Evolutionary conservation across 2,797 vertebrate genomes (phyloP).

Genomic region (Oreonectes daqikongensis): DNA sequence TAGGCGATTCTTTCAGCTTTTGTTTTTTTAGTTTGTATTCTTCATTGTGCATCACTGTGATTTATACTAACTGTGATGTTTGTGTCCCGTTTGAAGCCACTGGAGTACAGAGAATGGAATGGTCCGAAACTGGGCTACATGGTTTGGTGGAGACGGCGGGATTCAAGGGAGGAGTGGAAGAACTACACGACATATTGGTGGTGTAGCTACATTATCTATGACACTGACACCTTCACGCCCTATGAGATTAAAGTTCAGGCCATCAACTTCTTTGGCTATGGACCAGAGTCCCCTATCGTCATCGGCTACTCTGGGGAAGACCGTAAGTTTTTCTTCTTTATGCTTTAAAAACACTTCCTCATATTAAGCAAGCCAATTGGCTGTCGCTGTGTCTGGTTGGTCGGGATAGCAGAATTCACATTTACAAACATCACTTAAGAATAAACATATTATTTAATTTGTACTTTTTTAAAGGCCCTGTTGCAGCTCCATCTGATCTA

Average conservation of each 20-base stretch:
- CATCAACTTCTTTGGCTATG: slow-evolving; percentile 91
- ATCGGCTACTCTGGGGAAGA: slow-evolving; percentile 96
- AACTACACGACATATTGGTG: slow-evolving; percentile 87
- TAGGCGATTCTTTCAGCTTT: background rate
- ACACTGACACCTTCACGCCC: slow-evolving; percentile 92
- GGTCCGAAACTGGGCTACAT: slow-evolving; percentile 93
- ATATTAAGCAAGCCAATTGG: too few species aligned
- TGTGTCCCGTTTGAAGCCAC: slow-evolving; percentile 65
- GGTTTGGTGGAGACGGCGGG: slow-evolving; percentile 89
- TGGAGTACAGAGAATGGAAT: slow-evolving; percentile 86
- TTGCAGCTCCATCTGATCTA: slow-evolving; percentile 87
- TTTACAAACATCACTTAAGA: background rate
- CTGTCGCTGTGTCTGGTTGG: background rate
- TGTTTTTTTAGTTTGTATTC: background rate
- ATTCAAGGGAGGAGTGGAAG: slow-evolving; percentile 90
- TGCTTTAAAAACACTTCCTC: background rate
- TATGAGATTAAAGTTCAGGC: slow-evolving; percentile 97
- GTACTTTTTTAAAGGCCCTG: slow-evolving; percentile 79
- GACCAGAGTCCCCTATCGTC: slow-evolving; percentile 86
- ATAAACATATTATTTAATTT: background rate
- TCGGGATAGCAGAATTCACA: background rate
- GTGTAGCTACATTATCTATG: slow-evolving; percentile 85
- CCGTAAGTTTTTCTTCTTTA: slow-evolving; percentile 80
- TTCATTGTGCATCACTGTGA: background rate
- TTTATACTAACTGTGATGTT: slow-evolving; percentile 4